Percentiles rank a stretch among this genome's conserved stretches.
These are phyloP conservation scores for Pseudomyrmex cubaensis DNA, from an alignment of 1,140 invertebrate genomes.

Conservation along the genomic window DNA sequence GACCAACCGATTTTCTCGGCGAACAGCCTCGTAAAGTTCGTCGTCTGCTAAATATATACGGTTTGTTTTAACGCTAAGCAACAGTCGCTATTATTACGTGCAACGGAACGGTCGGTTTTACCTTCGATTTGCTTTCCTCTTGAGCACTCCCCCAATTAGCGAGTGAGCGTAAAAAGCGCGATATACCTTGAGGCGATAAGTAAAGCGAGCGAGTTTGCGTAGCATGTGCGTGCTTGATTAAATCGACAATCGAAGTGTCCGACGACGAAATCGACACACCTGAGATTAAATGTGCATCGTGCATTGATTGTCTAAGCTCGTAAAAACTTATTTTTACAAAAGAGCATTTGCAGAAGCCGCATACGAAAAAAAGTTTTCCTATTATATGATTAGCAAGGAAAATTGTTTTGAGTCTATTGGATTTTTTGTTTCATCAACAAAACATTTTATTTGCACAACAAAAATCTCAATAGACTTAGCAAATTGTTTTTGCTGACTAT, in stretches of 20 bases:
- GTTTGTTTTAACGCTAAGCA: conserved; percentile 5
- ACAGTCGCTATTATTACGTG: not conserved
- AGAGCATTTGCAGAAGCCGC: not conserved
- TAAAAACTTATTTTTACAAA: not conserved
- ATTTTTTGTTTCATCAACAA: too few species aligned
- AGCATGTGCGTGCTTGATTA: not conserved
- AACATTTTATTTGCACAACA: too few species aligned
- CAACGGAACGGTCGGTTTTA: conserved; percentile 5
- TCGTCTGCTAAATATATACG: conserved; percentile 10
- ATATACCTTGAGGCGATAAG: conserved; percentile 18
- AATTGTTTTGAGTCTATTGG: too few species aligned
- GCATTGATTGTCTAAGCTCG: not conserved
- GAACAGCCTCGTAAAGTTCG: conserved; percentile 11
- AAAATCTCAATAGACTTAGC: too few species aligned
- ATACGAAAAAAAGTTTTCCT: not conserved
- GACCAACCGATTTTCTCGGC: not conserved
- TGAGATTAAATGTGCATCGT: not conserved
- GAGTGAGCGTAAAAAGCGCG: conserved; percentile 26
- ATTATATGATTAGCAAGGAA: too few species aligned
- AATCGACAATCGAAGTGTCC: conserved; percentile 10
- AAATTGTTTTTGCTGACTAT: too few species aligned
- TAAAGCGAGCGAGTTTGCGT: conserved; percentile 20
- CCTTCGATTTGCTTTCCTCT: conserved; percentile 30
- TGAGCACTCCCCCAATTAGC: conserved; percentile 25
- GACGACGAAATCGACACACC: not conserved